Conservation (phyloP, 2,888 invertebrate genomes). For the Agelastica alni region DNA sequence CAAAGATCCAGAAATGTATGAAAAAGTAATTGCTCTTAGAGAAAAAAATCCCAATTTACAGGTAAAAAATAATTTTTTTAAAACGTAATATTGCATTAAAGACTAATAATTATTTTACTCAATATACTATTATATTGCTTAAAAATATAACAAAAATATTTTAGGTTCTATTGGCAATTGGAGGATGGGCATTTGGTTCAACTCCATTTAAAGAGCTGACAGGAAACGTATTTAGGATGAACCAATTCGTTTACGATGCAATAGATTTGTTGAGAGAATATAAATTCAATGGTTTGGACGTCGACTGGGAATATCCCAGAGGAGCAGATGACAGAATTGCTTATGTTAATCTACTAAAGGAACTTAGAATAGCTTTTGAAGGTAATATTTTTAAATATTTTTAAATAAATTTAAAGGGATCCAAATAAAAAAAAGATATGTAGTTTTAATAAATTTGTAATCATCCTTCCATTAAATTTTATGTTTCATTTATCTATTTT, state of each 20-base stretch:
- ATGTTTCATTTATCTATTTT: too few species aligned
- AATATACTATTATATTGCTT: neutral
- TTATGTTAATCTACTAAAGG: constrained; percentile 82
- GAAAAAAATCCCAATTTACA: constrained; percentile 88
- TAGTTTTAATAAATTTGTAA: too few species aligned
- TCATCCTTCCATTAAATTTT: too few species aligned
- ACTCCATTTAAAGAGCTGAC: constrained; percentile 93
- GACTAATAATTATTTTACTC: neutral
- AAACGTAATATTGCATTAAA: neutral
- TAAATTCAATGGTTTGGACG: constrained; percentile 90
- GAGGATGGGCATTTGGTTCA: constrained; percentile 96
- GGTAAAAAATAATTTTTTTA: constrained; percentile 55
- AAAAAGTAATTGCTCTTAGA: constrained; percentile 80
- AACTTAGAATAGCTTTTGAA: constrained; percentile 88
- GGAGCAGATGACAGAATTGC: constrained; percentile 85
- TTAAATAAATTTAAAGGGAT: too few species aligned
- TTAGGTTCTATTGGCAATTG: constrained; percentile 82
- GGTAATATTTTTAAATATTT: constrained; percentile 48
- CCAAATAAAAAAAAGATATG: too few species aligned
- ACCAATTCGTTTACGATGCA: constrained; percentile 92
- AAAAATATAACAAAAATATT: constrained; percentile 1
- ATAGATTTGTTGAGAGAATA: constrained; percentile 90
- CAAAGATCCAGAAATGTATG: constrained; percentile 85
- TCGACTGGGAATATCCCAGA: constrained; percentile 94
- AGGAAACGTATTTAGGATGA: constrained; percentile 90